Base-by-base conservation (phyloP, 2,113 vertebrate species). In the Bubalus kerabau region DNA sequence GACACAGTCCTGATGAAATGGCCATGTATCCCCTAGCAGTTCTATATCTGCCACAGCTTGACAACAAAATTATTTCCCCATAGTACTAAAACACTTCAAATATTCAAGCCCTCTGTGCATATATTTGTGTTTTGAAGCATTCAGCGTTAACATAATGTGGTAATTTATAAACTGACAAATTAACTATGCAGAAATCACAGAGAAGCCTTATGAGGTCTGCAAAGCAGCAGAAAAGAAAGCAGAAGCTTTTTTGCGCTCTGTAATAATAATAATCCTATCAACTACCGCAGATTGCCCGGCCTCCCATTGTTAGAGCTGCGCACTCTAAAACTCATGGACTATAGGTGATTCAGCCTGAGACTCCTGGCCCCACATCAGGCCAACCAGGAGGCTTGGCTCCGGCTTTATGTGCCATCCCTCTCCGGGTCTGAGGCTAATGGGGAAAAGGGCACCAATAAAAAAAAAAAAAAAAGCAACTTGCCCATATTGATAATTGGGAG, bases 1-100 rank as follows among this genome's bases (percentile, higher is more conserved):
- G 46, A 99, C 98, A 90, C 23, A 98, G 98, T 98, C 98, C 98
- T 98, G 99, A 99, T 99, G 99, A 98, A 98, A 99, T 98, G 99
- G 99, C 98, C 98, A 98, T 98, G 98, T 99, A 99, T 99, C 98
- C 99, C 98, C 98, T 99, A 99, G 98, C 99, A 99, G 98, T 99
- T 99, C 98, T 99, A 97, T 99, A 99, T 99, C 98, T 99, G 99
- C 99, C 98, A 98, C 99, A 99, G 99, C 99, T 99, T 99, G 99
- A 99, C 99, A 99, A 99, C 98, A 98, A 98, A 99, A 99, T 99
- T 99, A 99, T 99, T 99, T 99, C 99, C 99, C 99, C 98, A 90
- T 98, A 99, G 99, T 98, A 99, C 98, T 98, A 98, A 99, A 99
- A 97, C 97, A 99, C 98, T 99, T 99, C 98, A 98, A 98, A 98